Base-by-base conservation (phyloP, 2,888 invertebrate genomes). In the Petrolisthes cinctipes region DNA sequence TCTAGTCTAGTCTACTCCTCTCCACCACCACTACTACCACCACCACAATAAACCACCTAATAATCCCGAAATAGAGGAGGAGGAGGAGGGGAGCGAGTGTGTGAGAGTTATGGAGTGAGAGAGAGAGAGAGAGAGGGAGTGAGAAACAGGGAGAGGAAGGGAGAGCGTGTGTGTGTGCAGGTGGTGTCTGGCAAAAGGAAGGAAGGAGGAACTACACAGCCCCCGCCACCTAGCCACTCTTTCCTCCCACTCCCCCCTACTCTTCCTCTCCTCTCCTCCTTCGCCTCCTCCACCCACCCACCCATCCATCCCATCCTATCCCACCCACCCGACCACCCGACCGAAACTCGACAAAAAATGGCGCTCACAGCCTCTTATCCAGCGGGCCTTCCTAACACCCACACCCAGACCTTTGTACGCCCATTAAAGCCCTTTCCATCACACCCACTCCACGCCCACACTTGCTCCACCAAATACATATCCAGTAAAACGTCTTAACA, bases 331-430 rank as follows among this genome's bases (percentile, higher is more conserved):
- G 61, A 61, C 83, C 53, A 61, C 83, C 84, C 81, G 37, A 14
- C 81, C 84, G 20, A 79, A 85, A 79, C 84, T 37, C 73, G 57
- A 78, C 84, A 83, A 85, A 85, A 85, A 85, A 85, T 85, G 84
- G 84, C 84, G 84, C 84, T 23, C 79, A 79, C 78, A 54, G 79
- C 78, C 79, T 85, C 84, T 61, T 68, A 53, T 56, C 76, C 76
- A 68, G 57, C 54, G 51, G 53, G 66, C 66, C 66, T 54, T 7
- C 20, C 79, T 17, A 20, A 68, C 51, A 66, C 68, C 78, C 54
- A 1, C 61, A 4, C 5, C 53, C 51, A 51, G 51, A 9, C 53
- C 4, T 20, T 6, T 76, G 7, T n/a, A n/a, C 9, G 1, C n/a
- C 20, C 5, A 66, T 76, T 37, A 37, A 23, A 14, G 9, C 5